Conservation (phyloP, 2,888 invertebrate genomes). For the Mythimna loreyi region DNA sequence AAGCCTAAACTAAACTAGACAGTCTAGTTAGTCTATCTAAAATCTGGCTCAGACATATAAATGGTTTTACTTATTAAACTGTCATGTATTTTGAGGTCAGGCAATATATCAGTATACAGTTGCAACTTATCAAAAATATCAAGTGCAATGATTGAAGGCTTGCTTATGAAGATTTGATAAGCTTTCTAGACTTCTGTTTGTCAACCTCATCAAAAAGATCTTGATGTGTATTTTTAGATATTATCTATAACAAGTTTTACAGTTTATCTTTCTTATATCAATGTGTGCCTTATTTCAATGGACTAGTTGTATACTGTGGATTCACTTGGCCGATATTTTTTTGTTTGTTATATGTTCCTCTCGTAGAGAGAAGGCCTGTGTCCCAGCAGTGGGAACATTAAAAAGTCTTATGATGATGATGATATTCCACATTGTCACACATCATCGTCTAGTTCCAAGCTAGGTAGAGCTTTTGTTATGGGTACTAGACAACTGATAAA, state of each 20-base stretch:
- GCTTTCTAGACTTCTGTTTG: neutral
- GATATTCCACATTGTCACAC: too few relatives aligned
- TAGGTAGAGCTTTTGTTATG: too few relatives aligned
- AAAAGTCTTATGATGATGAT: too few relatives aligned
- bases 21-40: too few relatives aligned
- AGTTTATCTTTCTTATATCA: slow-evolving; percentile 6
- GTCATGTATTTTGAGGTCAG: slow-evolving; percentile 11
- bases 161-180: slow-evolving; percentile 9
- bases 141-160: slow-evolving; percentile 20
- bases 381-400: too few relatives aligned
- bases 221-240: slow-evolving; percentile 14
- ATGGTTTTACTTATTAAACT: slow-evolving; percentile 7
- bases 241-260: neutral
- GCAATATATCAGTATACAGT: slow-evolving; percentile 2
- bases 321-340: too few relatives aligned
- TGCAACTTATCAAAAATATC: slow-evolving; percentile 25
- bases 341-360: too few relatives aligned
- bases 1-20: too few relatives aligned
- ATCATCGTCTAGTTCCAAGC: too few relatives aligned
- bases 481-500: too few relatives aligned
- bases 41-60: neutral
- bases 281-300: neutral
- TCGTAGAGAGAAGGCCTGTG: too few relatives aligned
- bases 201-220: neutral
- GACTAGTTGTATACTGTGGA: too few relatives aligned